These are phyloP conservation scores for Esox masquinongy DNA, from an alignment of 2,797 vertebrate species.

Conservation along the genomic window DNA sequence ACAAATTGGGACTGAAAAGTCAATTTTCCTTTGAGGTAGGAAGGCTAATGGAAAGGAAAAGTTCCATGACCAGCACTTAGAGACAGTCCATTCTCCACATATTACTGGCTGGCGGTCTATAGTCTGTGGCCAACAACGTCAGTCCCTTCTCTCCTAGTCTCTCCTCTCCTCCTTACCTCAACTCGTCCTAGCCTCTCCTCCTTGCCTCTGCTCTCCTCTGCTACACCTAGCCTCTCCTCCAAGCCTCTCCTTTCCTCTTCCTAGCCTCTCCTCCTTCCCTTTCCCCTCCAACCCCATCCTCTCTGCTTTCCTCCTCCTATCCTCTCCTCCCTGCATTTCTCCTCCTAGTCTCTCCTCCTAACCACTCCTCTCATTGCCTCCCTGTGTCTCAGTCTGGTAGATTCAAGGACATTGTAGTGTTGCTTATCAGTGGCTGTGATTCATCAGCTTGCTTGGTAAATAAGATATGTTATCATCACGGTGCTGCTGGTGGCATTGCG, in stretches of 20 bases:
- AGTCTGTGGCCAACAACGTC: not conserved
- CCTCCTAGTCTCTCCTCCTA: not conserved
- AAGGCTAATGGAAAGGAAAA: not conserved
- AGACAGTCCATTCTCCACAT: not conserved
- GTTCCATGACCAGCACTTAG: not conserved
- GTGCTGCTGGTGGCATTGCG: constrained; percentile 67
- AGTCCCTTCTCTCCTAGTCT: not conserved
- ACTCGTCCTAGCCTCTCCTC: not conserved
- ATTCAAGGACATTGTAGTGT: constrained; percentile 72
- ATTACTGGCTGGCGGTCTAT: not conserved
- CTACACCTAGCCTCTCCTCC: not conserved
- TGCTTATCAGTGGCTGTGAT: constrained; percentile 65
- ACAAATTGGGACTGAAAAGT: constrained; percentile 5
- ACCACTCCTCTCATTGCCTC: not conserved
- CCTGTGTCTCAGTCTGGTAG: constrained; percentile 27
- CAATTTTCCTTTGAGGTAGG: not conserved
- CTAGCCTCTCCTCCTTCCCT: too few species aligned
- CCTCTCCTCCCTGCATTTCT: not conserved
- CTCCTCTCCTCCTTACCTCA: not conserved
- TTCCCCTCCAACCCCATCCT: too few species aligned
- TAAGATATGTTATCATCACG: constrained; percentile 78
- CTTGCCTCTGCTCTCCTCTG: not conserved
- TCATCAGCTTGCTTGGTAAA: constrained; percentile 74
- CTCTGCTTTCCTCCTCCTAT: too few species aligned
- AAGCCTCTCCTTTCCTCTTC: not conserved